phyloP scores from a whole-genome alignment of 2,113 vertebrate species.

The Colius striatus region DNA sequence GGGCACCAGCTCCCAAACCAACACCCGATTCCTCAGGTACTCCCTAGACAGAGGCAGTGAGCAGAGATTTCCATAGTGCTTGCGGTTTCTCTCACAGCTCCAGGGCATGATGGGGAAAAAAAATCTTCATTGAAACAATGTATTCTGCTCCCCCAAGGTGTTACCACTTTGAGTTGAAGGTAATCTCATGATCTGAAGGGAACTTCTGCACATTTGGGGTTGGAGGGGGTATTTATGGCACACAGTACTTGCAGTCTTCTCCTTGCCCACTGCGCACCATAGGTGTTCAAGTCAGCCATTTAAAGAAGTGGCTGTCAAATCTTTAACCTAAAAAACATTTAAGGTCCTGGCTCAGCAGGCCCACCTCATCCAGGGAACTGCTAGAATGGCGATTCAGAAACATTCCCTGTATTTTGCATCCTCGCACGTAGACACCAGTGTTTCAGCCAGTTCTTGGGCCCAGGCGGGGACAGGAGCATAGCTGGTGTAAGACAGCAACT shows the following conservation, averaged over 20 bases:
- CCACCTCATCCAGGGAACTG: neutral
- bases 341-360: neutral
- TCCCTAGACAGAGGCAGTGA: fast-evolving
- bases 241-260: neutral
- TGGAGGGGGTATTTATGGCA: neutral
- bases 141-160: neutral
- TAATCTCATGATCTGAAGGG: neutral
- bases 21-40: fast-evolving
- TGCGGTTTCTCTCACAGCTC: constrained; percentile 6
- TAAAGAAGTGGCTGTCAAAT: neutral
- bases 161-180: fast-evolving
- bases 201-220: neutral
- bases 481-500: neutral
- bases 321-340: neutral
- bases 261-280: fast-evolving
- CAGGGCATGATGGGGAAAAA: neutral
- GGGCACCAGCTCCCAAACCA: neutral
- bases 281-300: neutral
- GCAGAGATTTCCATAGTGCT: neutral
- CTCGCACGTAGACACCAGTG: fast-evolving
- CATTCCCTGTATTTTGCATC: neutral
- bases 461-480: neutral
- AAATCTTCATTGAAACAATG: neutral
- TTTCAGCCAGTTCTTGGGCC: neutral
- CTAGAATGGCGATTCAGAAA: neutral